These are phyloP conservation scores for Malurus leucopterus DNA, from an alignment of 2,797 vertebrate genomes.

Conservation along the genomic window DNA sequence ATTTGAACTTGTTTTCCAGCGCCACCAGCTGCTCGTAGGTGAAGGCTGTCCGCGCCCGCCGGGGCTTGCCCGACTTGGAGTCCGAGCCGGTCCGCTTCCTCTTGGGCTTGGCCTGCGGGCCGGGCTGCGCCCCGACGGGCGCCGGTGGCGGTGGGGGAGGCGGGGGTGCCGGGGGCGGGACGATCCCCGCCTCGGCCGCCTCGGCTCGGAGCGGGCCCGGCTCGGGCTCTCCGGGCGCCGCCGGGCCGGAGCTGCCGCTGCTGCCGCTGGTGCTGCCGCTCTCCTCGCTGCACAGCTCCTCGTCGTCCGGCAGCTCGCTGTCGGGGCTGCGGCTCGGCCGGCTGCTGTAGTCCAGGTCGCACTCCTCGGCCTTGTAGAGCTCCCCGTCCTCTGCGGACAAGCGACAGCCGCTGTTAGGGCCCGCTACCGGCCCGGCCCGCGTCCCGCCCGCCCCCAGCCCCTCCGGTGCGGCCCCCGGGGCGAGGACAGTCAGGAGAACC, in stretches of 20 bases:
- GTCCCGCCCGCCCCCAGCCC: not conserved
- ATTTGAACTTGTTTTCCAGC: slow-evolving; percentile 89
- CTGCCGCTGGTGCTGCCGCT: slow-evolving; percentile 69
- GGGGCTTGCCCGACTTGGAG: slow-evolving; percentile 87
- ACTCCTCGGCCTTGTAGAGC: slow-evolving; percentile 77
- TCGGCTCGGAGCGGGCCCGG: not conserved
- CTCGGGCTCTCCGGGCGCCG: not conserved
- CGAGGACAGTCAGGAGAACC: not conserved
- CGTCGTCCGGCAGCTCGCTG: slow-evolving; percentile 75
- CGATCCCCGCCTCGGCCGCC: not conserved
- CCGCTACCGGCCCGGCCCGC: not conserved
- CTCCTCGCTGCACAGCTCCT: slow-evolving; percentile 81
- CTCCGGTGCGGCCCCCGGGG: not conserved
- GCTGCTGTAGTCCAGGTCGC: slow-evolving; percentile 80
- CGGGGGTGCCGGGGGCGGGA: slow-evolving; percentile 9
- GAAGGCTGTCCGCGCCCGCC: slow-evolving; percentile 91
- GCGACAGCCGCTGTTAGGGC: not conserved
- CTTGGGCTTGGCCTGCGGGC: slow-evolving; percentile 81
- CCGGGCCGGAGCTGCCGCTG: slow-evolving; percentile 48
- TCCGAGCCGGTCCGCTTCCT: slow-evolving; percentile 92
- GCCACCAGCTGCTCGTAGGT: slow-evolving; percentile 93
- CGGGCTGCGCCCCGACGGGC: slow-evolving; percentile 24
- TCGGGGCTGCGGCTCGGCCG: slow-evolving; percentile 74
- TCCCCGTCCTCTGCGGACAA: slow-evolving; percentile 80
- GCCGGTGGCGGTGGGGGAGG: slow-evolving; percentile 40